Evolutionary conservation across 64 coral and sea anemone genomes (phyloP).

Genomic region (Montipora sp.): DNA sequence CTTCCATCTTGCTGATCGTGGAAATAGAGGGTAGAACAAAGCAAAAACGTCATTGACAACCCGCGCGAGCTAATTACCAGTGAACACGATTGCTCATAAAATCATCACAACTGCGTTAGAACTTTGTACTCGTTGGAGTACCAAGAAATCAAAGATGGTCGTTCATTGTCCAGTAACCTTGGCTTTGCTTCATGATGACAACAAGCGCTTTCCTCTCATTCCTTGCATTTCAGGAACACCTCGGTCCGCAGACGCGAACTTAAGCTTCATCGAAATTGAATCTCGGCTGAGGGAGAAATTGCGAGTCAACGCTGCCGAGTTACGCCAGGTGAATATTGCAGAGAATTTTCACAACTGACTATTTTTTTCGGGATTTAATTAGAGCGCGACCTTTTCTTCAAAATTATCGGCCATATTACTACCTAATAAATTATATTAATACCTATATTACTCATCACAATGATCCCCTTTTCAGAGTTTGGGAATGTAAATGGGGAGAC

Average conservation of each 20-base stretch:
- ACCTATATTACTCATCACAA: too few relatives aligned
- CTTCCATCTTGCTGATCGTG: too few relatives aligned
- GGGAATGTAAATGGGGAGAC: too few relatives aligned
- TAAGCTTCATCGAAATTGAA: conserved; percentile 90
- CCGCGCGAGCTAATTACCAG: not conserved
- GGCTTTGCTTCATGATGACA: not conserved
- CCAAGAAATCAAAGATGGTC: not conserved
- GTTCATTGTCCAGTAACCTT: not conserved
- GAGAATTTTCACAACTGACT: not conserved
- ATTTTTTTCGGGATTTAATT: not conserved
- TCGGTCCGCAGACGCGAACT: conserved; percentile 68
- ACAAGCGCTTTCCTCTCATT: not conserved
- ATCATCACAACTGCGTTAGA: too few relatives aligned
- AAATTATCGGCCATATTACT: too few relatives aligned
- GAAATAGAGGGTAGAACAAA: too few relatives aligned
- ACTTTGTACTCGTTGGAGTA: too few relatives aligned
- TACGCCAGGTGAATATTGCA: conserved; percentile 68
- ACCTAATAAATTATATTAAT: too few relatives aligned
- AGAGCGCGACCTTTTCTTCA: not conserved
- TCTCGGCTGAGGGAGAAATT: conserved; percentile 88
- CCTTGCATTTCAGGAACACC: conserved; percentile 55
- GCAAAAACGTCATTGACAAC: not conserved
- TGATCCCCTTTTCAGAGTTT: too few relatives aligned
- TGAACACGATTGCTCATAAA: not conserved
- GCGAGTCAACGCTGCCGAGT: conserved; percentile 84